Base-by-base conservation (phyloP, 1,140 invertebrate species). In the Cataglyphis hispanica region DNA sequence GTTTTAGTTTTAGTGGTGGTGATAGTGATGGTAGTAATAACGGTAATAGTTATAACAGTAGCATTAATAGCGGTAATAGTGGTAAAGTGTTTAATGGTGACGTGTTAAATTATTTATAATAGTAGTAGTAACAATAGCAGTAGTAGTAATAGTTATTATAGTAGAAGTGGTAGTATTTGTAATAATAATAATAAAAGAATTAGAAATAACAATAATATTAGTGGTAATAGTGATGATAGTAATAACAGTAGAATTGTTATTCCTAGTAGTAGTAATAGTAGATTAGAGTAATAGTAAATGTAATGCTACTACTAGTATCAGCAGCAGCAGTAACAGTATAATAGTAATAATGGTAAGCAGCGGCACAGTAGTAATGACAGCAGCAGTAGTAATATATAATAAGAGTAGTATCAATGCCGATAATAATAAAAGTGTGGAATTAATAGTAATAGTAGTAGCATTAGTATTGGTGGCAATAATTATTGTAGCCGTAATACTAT, bases 291-390 rank as follows among this genome's bases (percentile, higher is more conserved):
- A 78, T 72, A 80, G 72, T 86, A 67, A 25, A 43, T n/a, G 2
- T 72, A 72, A 31, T 31, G 31, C 31, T 84, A 88, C 69, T 87
- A 89, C 67, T 87, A 88, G 46, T 86, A 84, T 58, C 87, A 84
- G 86, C 84, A 86, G 83, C 85, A 86, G 80, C 78, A 86, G 53
- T 89, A 89, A 43, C 70, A 85, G 22, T 87, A 88, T 74, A 50
- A 81, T 25, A 22, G 2, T 70, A 61, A 10, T 22, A 83, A 22
- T 27, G 31, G 76, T 88, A 90, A 89, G 69, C 64, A 85, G 66
- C 87, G 86, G 61, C 66, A 89, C 16, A 27, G n/a, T 63, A 66
- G 2, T 60, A 46, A 8, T 85, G 16, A 5, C 69, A 19, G 6
- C 50, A 43, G 8, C 66, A 56, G 25, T 40, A 53, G 8, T 64